Conservation (phyloP, 2,113 vertebrate species). For the Castor canadensis region DNA sequence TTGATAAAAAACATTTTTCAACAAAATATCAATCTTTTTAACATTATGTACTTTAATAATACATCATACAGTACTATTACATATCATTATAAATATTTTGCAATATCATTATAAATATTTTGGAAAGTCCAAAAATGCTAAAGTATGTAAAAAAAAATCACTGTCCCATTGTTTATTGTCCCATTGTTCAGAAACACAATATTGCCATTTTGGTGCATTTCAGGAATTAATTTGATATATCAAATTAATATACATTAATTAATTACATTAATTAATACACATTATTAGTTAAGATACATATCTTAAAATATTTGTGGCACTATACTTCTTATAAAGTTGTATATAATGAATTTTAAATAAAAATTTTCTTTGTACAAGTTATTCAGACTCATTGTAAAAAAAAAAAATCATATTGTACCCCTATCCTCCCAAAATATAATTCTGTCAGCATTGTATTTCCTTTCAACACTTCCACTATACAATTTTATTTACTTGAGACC, state of each 20-base stretch:
- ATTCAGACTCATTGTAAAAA: background rate
- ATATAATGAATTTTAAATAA: background rate
- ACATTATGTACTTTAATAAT: slow-evolving; percentile 25
- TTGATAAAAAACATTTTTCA: background rate
- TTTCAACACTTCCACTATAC: background rate
- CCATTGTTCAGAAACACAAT: background rate
- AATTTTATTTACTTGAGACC: slow-evolving; percentile 11
- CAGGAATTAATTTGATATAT: background rate
- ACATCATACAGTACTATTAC: background rate
- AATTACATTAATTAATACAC: no score
- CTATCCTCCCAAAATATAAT: background rate
- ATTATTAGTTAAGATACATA: no score
- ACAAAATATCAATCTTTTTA: slow-evolving; percentile 7
- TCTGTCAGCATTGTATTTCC: background rate
- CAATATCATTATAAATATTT: slow-evolving; percentile 10
- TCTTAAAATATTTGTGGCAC: background rate
- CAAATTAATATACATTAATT: no score
- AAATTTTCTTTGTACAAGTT: background rate
- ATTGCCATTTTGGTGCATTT: background rate
- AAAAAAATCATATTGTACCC: background rate
- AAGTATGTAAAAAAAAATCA: background rate
- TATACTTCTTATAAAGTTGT: background rate
- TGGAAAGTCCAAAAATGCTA: background rate
- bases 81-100: background rate
- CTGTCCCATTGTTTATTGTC: background rate